Evolutionary conservation across 2,888 invertebrate species (phyloP).

Genomic region (Arctia plantaginis): DNA sequence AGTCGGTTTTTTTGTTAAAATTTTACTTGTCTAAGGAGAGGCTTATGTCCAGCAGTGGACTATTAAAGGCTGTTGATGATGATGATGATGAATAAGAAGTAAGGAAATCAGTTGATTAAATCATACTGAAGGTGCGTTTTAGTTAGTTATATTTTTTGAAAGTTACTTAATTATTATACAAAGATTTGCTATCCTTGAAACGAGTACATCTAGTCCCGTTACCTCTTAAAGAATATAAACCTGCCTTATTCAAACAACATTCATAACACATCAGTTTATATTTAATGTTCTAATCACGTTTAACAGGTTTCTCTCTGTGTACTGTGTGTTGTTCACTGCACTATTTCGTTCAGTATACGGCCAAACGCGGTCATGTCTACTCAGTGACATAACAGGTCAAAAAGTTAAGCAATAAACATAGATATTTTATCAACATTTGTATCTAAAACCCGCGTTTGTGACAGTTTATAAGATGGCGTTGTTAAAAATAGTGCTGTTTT

Average conservation of each 20-base stretch:
- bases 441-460: not conserved
- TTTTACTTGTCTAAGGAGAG: no score
- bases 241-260: not conserved
- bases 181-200: not conserved
- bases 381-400: not conserved
- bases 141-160: no score
- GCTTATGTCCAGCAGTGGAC: no score
- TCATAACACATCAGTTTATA: not conserved
- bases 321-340: not conserved
- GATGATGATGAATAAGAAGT: no score
- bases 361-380: not conserved
- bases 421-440: not conserved
- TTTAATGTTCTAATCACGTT: not conserved
- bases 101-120: no score
- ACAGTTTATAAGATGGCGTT: not conserved
- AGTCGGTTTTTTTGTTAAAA: no score
- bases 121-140: no score
- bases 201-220: not conserved
- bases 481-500: constrained; percentile 1
- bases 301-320: not conserved
- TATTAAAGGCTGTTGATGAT: no score
- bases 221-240: not conserved
- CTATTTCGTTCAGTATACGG: not conserved
- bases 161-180: no score
- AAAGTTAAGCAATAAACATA: not conserved